Conservation (phyloP, 2,113 vertebrate species). For the Bubo scandiacus region DNA sequence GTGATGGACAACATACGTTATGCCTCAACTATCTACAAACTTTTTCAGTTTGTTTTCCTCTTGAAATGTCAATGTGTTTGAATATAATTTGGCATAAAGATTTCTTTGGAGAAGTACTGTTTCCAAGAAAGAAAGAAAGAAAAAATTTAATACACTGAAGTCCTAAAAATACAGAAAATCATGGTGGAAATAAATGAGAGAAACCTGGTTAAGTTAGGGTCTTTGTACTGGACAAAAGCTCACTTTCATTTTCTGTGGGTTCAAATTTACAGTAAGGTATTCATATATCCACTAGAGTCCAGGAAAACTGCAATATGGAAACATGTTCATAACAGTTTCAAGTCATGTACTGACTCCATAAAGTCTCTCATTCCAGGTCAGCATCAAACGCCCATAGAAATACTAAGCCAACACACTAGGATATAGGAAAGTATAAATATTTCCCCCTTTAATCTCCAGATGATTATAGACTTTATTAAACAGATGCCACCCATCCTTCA, state of each 20-base stretch:
- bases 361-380: not conserved
- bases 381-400: not conserved
- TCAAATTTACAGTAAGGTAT: not conserved
- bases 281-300: not conserved
- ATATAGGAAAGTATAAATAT: not conserved
- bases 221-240: not conserved
- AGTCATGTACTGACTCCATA: not conserved
- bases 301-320: not conserved
- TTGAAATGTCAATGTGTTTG: not conserved
- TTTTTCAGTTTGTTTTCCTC: not conserved
- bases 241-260: not conserved
- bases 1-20: not conserved
- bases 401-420: not conserved
- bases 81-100: not conserved
- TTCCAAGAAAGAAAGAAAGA: not conserved
- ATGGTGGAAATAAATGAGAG: not conserved
- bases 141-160: not conserved
- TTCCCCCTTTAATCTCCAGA: not conserved
- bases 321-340: not conserved
- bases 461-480: not conserved
- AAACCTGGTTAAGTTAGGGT: not conserved
- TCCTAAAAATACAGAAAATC: not conserved
- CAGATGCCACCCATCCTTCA: slow-evolving; percentile 15
- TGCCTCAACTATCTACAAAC: not conserved
- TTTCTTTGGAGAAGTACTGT: not conserved